phyloP scores from a whole-genome alignment of 2,113 vertebrate species.

The Ailurus styani region DNA sequence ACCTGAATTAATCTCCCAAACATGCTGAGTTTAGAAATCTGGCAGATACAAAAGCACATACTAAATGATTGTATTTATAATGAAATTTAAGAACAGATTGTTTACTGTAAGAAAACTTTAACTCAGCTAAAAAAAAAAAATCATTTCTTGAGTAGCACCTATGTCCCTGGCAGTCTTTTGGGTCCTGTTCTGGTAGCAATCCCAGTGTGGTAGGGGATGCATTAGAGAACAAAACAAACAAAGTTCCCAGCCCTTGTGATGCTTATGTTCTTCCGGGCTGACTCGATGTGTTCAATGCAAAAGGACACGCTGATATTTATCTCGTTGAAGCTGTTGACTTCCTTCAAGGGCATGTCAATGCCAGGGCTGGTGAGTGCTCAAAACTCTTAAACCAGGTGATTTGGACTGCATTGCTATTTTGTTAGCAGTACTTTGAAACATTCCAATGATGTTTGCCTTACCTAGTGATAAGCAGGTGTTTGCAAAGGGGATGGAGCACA shows the following conservation, averaged over 20 bases:
- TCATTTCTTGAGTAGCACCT: neutral
- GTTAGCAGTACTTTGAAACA: neutral
- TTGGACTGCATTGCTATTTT: neutral
- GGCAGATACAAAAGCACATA: neutral
- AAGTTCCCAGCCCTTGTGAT: neutral
- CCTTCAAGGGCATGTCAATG: slow-evolving; percentile 4
- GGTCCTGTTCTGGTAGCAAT: neutral
- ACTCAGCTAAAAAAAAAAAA: neutral
- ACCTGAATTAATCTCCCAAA: neutral
- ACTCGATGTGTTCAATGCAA: neutral
- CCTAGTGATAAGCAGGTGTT: slow-evolving; percentile 1
- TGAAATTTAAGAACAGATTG: neutral
- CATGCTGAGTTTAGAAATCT: neutral
- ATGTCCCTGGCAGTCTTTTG: neutral
- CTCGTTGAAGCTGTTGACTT: neutral
- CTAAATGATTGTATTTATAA: neutral
- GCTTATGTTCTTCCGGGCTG: neutral
- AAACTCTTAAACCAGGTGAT: neutral
- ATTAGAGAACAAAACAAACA: neutral
- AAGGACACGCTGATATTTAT: neutral
- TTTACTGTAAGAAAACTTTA: neutral
- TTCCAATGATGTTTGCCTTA: slow-evolving; percentile 14
- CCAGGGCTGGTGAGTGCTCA: neutral
- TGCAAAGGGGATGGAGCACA: neutral
- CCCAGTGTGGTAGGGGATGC: neutral